phyloP scores from a whole-genome alignment of 2,113 vertebrate genomes.

The Cololabis saira region DNA sequence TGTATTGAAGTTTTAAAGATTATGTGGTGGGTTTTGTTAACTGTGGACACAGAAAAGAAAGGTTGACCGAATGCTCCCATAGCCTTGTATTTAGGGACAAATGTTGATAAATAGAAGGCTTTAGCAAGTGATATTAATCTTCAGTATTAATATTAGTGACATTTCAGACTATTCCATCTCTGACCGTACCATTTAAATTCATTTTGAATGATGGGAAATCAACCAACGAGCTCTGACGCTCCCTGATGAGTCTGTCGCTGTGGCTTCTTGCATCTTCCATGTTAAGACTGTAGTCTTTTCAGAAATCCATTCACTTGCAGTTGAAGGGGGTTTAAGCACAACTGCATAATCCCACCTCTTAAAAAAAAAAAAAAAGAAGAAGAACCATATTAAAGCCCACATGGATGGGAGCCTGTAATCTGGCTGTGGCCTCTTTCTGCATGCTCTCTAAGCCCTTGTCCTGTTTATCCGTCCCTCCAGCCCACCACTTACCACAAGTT shows the following conservation, averaged over 20 bases:
- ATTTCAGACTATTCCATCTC: too few relatives aligned
- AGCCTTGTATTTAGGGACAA: too few relatives aligned
- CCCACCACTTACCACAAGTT: conserved; percentile 36
- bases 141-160: too few relatives aligned
- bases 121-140: too few relatives aligned
- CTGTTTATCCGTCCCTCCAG: conserved; percentile 27
- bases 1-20: too few relatives aligned
- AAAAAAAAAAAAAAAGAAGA: conserved; percentile 46
- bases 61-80: too few relatives aligned
- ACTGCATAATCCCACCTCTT: conserved; percentile 67
- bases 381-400: conserved; percentile 64
- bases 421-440: conserved; percentile 74
- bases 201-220: too few relatives aligned
- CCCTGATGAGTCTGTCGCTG: not conserved
- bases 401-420: conserved; percentile 79
- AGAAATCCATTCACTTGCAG: conserved; percentile 60
- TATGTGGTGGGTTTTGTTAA: too few relatives aligned
- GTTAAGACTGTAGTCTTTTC: conserved; percentile 38
- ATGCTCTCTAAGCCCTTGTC: conserved; percentile 58
- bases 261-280: conserved; percentile 27
- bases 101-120: too few relatives aligned
- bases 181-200: too few relatives aligned
- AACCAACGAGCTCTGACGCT: not conserved
- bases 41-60: too few relatives aligned
- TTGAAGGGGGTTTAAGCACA: conserved; percentile 32